Percentiles rank a stretch among this genome's conserved stretches.
Evolutionary conservation across 2,888 invertebrate species (phyloP).

Genomic region (Leptopilina drosophilae): DNA sequence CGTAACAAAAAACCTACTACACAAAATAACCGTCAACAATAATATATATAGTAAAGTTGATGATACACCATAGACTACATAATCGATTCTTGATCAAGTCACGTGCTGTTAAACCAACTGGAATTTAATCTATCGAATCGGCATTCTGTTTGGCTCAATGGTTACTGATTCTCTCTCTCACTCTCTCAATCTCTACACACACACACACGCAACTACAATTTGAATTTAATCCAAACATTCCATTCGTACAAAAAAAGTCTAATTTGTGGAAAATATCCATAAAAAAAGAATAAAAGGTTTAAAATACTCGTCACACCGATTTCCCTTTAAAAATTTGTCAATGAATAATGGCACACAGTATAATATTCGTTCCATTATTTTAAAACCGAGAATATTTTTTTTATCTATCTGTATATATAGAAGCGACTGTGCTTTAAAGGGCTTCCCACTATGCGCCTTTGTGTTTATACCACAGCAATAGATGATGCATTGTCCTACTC

Average conservation of each 20-base stretch:
- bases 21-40: no score
- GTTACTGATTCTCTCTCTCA: conserved; percentile 13
- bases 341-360: neutral
- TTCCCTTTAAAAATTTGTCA: conserved; percentile 16
- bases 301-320: neutral
- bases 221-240: conserved; percentile 30
- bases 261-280: neutral
- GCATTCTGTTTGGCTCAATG: conserved; percentile 35
- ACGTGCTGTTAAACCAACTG: conserved; percentile 37
- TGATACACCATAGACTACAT: neutral
- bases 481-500: conserved; percentile 30
- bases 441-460: conserved; percentile 22
- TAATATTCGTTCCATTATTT: conserved; percentile 23
- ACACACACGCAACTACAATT: neutral
- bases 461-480: conserved; percentile 31
- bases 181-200: no score
- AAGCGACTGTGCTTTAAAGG: conserved; percentile 13
- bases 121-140: conserved; percentile 34
- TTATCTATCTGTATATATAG: no score
- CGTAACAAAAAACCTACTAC: no score
- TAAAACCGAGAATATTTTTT: conserved; percentile 8
- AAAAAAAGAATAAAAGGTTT: neutral
- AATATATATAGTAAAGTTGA: no score
- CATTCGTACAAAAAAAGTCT: neutral
- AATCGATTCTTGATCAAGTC: conserved; percentile 35